phyloP scores from a whole-genome alignment of 2,113 vertebrate genomes.

The Cheirogaleus medius region DNA sequence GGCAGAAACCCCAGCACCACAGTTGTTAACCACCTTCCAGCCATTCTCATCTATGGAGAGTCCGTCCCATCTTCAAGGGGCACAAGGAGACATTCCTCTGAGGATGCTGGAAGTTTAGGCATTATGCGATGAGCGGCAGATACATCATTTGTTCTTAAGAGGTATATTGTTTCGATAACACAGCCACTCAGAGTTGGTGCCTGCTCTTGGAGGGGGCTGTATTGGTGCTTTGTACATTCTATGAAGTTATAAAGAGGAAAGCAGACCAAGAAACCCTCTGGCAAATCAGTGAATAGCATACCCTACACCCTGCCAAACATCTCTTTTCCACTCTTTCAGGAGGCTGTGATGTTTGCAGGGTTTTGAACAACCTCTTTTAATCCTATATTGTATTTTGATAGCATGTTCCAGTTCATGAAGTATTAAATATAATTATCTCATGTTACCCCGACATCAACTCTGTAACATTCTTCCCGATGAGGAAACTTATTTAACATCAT shows the following conservation, averaged over 20 bases:
- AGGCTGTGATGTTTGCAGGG: neutral
- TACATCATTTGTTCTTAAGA: neutral
- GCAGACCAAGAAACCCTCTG: neutral
- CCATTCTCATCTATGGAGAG: neutral
- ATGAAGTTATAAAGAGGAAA: neutral
- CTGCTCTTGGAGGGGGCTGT: neutral
- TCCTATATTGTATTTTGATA: neutral
- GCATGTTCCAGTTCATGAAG: constrained; percentile 48
- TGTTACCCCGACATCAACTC: constrained; percentile 43
- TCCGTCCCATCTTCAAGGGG: neutral
- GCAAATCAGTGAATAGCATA: neutral
- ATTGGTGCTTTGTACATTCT: neutral
- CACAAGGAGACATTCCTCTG: neutral
- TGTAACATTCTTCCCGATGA: constrained; percentile 25
- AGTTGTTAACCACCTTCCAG: neutral
- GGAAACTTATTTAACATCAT: constrained; percentile 22
- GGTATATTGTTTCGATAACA: neutral
- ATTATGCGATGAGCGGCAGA: neutral
- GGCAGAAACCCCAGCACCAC: neutral
- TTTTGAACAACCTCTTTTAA: neutral
- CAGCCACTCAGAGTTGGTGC: neutral
- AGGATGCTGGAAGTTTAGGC: neutral
- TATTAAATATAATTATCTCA: constrained; percentile 39
- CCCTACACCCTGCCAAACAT: neutral
- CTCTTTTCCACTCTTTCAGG: neutral